Evolutionary conservation across 2,888 invertebrate genomes (phyloP).

Genomic region (Lapara coniferarum): DNA sequence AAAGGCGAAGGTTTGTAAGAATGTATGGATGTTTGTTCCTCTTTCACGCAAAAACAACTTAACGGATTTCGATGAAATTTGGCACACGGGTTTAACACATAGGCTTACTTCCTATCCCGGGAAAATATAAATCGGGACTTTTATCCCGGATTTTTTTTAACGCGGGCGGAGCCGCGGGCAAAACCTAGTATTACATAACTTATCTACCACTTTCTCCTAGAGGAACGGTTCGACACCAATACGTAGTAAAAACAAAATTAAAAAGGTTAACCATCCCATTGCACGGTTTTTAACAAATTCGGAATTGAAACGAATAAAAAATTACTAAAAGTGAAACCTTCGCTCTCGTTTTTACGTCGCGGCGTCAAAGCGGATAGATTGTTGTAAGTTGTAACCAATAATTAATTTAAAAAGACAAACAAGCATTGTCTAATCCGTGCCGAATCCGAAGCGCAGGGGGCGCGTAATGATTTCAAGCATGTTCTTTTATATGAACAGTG

Average conservation of each 20-base stretch:
- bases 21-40: too few relatives aligned
- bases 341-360: conserved; percentile 60
- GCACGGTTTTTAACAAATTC: conserved; percentile 35
- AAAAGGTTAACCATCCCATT: not conserved
- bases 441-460: too few relatives aligned
- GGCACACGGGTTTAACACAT: too few relatives aligned
- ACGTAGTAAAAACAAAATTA: not conserved
- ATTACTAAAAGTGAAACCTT: conserved; percentile 52
- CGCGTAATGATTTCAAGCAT: too few relatives aligned
- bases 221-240: conserved; percentile 30
- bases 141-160: too few relatives aligned
- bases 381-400: not conserved
- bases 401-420: not conserved
- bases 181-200: conserved; percentile 46
- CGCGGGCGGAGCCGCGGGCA: too few relatives aligned
- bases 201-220: conserved; percentile 49
- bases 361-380: conserved; percentile 25
- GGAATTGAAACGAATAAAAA: conserved; percentile 44
- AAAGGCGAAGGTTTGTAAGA: too few relatives aligned
- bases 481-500: too few relatives aligned
- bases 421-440: not conserved
- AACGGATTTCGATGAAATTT: too few relatives aligned
- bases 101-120: too few relatives aligned
- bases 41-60: too few relatives aligned
- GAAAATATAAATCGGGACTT: too few relatives aligned